phyloP scores from a whole-genome alignment of 2,888 invertebrate genomes.

The Trachelus stipa region DNA sequence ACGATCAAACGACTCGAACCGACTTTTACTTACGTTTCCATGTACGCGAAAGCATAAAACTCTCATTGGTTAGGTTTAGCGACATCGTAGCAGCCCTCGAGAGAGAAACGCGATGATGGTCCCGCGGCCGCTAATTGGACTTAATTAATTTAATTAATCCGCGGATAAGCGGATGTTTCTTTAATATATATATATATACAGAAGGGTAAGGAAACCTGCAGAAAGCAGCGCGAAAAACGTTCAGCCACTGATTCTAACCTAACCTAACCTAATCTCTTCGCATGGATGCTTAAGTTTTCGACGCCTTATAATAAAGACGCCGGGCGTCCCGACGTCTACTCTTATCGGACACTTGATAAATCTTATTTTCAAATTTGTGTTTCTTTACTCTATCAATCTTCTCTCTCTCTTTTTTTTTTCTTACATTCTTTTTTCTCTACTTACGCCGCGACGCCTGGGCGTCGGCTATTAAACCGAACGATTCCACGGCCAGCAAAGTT shows the following conservation, averaged over 20 bases:
- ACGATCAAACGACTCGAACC: background rate
- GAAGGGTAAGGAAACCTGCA: constrained; percentile 30
- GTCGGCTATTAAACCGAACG: constrained; percentile 8
- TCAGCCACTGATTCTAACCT: constrained; percentile 30
- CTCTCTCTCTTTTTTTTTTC: no score
- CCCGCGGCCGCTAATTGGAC: constrained; percentile 38
- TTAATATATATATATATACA: no score
- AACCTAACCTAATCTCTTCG: constrained; percentile 7
- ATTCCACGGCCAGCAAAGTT: constrained; percentile 26
- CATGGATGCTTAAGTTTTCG: no score
- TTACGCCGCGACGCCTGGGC: constrained; percentile 7
- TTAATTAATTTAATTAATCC: constrained; percentile 49
- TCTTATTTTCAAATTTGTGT: no score
- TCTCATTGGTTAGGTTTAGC: background rate
- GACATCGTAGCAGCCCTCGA: background rate
- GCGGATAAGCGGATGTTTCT: constrained; percentile 31
- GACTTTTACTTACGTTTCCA: background rate
- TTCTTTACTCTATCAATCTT: no score
- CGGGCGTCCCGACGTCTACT: no score
- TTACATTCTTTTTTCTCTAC: no score
- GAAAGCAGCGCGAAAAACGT: constrained; percentile 34
- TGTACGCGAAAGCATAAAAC: no score
- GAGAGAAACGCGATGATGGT: background rate
- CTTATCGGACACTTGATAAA: no score
- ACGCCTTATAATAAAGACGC: no score